These are phyloP conservation scores for Epinephelus coioides DNA, from an alignment of 2,797 vertebrate species.

Conservation along the genomic window DNA sequence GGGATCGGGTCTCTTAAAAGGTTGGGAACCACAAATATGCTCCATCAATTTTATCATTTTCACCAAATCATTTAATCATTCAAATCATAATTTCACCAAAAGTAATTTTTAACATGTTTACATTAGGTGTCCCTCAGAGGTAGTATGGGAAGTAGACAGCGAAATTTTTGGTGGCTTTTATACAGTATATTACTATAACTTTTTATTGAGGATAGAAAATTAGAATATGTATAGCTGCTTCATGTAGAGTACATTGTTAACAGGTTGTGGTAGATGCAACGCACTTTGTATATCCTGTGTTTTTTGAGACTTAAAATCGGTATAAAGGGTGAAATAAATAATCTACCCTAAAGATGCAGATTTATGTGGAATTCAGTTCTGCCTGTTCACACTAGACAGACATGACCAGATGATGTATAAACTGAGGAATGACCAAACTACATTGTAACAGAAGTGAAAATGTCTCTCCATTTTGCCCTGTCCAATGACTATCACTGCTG, in stretches of 20 bases:
- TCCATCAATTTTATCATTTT: neutral
- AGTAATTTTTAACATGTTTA: too few species aligned
- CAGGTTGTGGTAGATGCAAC: neutral
- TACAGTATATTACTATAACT: neutral
- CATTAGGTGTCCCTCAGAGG: neutral
- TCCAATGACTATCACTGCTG: neutral
- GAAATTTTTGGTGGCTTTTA: conserved; percentile 1
- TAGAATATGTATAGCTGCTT: neutral
- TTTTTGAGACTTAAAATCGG: neutral
- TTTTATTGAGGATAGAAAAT: neutral
- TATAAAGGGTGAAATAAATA: too few species aligned
- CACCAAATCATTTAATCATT: too few species aligned
- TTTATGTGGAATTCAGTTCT: neutral
- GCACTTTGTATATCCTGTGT: neutral
- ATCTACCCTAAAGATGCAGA: too few species aligned
- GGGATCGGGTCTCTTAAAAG: neutral
- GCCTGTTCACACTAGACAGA: neutral
- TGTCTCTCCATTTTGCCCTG: neutral
- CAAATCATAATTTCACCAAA: neutral
- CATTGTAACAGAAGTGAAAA: neutral
- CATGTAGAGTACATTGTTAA: neutral
- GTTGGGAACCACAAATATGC: neutral
- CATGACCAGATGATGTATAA: neutral
- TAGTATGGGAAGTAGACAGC: neutral
- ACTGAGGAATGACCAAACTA: neutral